phyloP scores from a whole-genome alignment of 2,113 vertebrate genomes.

The Daphoenositta chrysoptera region DNA sequence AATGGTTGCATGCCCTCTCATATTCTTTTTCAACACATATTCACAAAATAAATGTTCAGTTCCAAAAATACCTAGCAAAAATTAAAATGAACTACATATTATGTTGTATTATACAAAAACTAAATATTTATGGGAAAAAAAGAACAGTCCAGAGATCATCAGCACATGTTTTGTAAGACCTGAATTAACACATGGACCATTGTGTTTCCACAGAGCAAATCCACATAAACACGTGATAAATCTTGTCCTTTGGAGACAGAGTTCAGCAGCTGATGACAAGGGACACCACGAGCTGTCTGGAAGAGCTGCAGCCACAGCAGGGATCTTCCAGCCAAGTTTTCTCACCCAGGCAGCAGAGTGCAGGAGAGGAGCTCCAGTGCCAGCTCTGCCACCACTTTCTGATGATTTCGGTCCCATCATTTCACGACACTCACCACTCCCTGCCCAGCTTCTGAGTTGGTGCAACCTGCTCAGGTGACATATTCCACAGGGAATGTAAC shows the following conservation, averaged over 20 bases:
- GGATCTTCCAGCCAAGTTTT: background rate
- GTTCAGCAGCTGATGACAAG: background rate
- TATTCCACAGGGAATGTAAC: background rate
- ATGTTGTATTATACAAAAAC: too few species aligned
- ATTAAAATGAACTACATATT: too few species aligned
- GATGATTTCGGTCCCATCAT: background rate
- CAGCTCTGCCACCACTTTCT: background rate
- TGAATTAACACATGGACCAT: background rate
- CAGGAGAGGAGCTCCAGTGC: background rate
- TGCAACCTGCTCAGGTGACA: background rate
- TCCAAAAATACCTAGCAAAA: background rate
- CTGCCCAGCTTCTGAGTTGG: background rate
- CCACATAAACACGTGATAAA: background rate
- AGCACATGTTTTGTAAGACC: background rate
- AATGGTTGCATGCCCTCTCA: background rate
- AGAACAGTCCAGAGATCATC: background rate
- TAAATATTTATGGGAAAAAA: background rate
- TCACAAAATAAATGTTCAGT: background rate
- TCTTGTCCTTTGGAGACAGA: background rate
- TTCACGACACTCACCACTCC: background rate
- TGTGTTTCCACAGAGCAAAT: background rate
- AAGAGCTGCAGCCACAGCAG: background rate
- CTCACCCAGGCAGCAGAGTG: background rate
- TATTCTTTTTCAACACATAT: background rate
- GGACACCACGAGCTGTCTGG: fast-evolving